Base-by-base conservation (phyloP, 2,888 invertebrate genomes). In the Lepetodrilus schrolli region DNA sequence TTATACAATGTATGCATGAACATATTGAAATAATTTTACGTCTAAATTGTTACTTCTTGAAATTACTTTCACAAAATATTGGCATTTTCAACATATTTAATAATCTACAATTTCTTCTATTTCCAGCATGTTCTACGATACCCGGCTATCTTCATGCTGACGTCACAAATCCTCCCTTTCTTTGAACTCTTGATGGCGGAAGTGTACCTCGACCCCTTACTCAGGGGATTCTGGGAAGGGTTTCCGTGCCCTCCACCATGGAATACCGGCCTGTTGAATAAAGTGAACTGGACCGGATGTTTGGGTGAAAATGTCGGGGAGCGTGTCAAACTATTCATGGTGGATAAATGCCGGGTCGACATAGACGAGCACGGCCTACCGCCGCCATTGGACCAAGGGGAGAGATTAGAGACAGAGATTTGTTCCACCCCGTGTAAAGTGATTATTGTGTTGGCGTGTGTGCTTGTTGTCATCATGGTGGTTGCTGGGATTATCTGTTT, bases 161-260 rank as follows among this genome's bases (percentile, higher is more conserved):
- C 70, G 36, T 48, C 70, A 20, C 30, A 26, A 17, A 20, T 50
- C 48, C 51, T 66, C 26, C 66, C 66, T 26, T 49, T 73, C 68
- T 66, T 73, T 50, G 68, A 66, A 66, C 68, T 73, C 17, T 38
- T 73, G 8, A 73, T 73, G 70, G 49, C 74, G 68, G 66, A 75
- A 51, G 70, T 75, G 58, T 65, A 73, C 20, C 72, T 80, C 36
- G 80, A 80, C 48, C 80, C 80, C 20, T 50, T 74, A 13, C 73
- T 80, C 30, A 69, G 72, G 58, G 76, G 73, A 48, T 81, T 81
- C 70, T 80, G 80, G 81, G 75, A 78, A 58, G 75, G 75, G 4
- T 81, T 81, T 26, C 81, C 81, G 20, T 81, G 81, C 71, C 81
- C 81, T 2, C 80, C 81, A 30, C 80, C 81, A 13, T 81, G 81